Conservation (phyloP, 2,113 vertebrate genomes). For the Burhinus oedicnemus region DNA sequence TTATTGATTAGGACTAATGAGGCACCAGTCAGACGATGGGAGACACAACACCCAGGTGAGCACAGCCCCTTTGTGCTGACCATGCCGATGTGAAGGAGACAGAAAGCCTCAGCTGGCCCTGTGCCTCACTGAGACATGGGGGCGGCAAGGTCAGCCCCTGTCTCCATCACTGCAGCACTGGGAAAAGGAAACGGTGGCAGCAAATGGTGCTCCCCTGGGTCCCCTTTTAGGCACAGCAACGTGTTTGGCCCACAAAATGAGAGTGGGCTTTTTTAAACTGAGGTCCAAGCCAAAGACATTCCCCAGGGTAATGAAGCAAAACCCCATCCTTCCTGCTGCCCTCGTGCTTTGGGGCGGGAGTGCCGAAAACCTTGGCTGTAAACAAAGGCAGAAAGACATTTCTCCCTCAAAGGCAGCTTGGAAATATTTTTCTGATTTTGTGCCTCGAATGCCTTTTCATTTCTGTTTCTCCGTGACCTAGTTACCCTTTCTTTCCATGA, state of each 20-base stretch:
- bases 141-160: background rate
- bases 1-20: background rate
- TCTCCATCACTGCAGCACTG: background rate
- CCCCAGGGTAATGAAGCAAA: background rate
- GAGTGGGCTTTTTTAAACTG: background rate
- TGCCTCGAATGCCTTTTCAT: background rate
- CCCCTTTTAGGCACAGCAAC: background rate
- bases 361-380: background rate
- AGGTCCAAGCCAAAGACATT: background rate
- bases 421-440: background rate
- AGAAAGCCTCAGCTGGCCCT: background rate
- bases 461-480: background rate
- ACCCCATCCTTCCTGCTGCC: background rate
- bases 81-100: fast-evolving
- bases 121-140: fast-evolving
- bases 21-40: background rate
- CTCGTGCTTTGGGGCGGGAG: background rate
- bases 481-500: background rate
- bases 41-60: background rate
- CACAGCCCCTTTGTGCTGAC: background rate
- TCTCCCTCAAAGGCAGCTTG: background rate
- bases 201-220: background rate
- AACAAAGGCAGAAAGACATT: background rate
- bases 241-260: background rate
- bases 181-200: background rate